These are phyloP conservation scores for Phyllostomus hastatus DNA, from an alignment of 2,113 vertebrate genomes.

Conservation along the genomic window DNA sequence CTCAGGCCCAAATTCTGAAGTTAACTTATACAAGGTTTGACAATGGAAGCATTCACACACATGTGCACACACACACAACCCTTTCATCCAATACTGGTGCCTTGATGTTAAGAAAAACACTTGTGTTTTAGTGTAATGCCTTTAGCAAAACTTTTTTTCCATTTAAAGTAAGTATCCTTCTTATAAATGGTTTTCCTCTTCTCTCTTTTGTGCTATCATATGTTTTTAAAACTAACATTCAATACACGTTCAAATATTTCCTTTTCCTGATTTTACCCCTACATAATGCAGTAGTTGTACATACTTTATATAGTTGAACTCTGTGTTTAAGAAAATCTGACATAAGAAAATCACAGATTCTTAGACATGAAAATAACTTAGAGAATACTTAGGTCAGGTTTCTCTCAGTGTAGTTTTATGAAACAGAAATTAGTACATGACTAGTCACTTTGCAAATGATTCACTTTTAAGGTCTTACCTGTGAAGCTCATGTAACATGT, in stretches of 20 bases:
- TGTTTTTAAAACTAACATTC: slow-evolving; percentile 29
- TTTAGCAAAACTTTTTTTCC: not conserved
- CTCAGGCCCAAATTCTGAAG: not conserved
- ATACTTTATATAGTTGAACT: not conserved
- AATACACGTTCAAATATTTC: not conserved
- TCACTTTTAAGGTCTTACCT: not conserved
- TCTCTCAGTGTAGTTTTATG: not conserved
- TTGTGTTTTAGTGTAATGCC: not conserved
- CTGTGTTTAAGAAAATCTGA: not conserved
- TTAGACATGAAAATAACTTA: not conserved
- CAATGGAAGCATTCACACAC: not conserved
- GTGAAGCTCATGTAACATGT: not conserved
- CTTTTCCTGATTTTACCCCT: not conserved
- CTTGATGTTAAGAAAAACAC: not conserved
- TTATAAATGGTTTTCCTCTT: not conserved
- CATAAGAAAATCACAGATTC: not conserved
- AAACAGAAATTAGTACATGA: not conserved
- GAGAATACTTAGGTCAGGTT: not conserved
- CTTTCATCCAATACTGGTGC: not conserved
- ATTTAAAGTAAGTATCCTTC: slow-evolving; percentile 14
- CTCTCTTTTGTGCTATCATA: not conserved
- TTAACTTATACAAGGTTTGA: not conserved
- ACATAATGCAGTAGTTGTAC: not conserved
- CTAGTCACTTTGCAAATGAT: not conserved
- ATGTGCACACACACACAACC: not conserved